Evolutionary conservation across 1,140 invertebrate species (phyloP).

Genomic region (Nasonia longicornis): DNA sequence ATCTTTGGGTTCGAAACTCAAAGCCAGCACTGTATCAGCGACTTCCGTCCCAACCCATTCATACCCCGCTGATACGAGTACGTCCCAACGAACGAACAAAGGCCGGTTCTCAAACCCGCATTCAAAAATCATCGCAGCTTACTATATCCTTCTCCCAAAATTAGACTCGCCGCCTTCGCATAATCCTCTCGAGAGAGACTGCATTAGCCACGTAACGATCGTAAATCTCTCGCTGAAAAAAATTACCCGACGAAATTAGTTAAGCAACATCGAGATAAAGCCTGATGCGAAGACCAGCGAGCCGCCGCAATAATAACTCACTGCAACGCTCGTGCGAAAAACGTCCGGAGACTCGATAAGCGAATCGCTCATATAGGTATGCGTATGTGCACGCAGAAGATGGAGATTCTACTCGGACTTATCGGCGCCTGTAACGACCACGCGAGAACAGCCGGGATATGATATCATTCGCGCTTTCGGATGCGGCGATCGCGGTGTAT

Average conservation of each 20-base stretch:
- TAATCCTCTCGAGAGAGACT: neutral
- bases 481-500: neutral
- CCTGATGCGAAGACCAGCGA: neutral
- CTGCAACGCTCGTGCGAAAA: neutral
- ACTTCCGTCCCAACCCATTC: neutral
- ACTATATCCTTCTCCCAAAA: constrained; percentile 11
- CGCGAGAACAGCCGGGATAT: constrained; percentile 7
- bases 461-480: neutral
- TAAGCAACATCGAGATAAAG: constrained; percentile 22
- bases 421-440: constrained; percentile 14
- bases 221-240: constrained; percentile 6
- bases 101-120: neutral
- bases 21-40: neutral
- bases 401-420: neutral
- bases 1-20: neutral
- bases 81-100: neutral
- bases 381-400: neutral
- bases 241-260: constrained; percentile 26
- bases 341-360: neutral
- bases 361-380: neutral
- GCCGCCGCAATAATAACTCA: neutral
- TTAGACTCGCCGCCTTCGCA: constrained; percentile 8
- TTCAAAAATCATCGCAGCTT: neutral
- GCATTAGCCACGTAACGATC: neutral
- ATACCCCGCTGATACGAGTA: neutral